Conservation (phyloP, 2,888 invertebrate genomes). For the Tuta absoluta region DNA sequence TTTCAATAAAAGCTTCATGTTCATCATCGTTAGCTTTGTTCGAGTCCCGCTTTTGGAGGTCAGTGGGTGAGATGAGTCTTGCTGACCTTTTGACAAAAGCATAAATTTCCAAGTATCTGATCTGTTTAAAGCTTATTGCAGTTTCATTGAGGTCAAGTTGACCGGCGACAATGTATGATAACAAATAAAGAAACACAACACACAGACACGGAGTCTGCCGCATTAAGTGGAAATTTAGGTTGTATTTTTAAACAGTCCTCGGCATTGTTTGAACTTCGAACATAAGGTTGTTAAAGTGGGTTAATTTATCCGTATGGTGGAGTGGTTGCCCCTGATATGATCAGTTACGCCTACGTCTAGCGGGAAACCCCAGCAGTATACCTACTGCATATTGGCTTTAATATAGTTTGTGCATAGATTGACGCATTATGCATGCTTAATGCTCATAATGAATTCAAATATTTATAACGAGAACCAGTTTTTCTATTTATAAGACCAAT, state of each 20-base stretch:
- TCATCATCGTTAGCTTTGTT: constrained; percentile 15
- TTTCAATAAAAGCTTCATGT: constrained; percentile 10
- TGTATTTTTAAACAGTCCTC: constrained; percentile 13
- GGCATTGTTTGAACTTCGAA: constrained; percentile 1
- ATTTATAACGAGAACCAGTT: neutral
- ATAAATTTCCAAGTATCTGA: neutral
- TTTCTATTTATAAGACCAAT: neutral
- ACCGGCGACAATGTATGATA: neutral
- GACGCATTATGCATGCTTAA: neutral
- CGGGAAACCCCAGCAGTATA: constrained; percentile 25
- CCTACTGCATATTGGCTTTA: neutral
- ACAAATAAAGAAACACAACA: neutral
- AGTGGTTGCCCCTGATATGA: constrained; percentile 28
- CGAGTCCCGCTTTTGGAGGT: constrained; percentile 17
- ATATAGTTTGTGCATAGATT: neutral
- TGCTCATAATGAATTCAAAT: neutral
- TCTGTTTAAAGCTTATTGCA: neutral
- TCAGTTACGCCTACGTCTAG: constrained; percentile 16
- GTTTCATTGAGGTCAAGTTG: constrained; percentile 14
- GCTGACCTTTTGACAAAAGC: constrained; percentile 10
- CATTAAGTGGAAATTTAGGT: constrained; percentile 8
- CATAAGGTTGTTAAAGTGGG: constrained; percentile 3
- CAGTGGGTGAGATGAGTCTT: constrained; percentile 21
- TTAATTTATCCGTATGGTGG: constrained; percentile 9
- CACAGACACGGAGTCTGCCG: neutral